phyloP scores from a whole-genome alignment of 35 echinoderm and acorn worm genomes.

The Heliocidaris erythrogramma region DNA sequence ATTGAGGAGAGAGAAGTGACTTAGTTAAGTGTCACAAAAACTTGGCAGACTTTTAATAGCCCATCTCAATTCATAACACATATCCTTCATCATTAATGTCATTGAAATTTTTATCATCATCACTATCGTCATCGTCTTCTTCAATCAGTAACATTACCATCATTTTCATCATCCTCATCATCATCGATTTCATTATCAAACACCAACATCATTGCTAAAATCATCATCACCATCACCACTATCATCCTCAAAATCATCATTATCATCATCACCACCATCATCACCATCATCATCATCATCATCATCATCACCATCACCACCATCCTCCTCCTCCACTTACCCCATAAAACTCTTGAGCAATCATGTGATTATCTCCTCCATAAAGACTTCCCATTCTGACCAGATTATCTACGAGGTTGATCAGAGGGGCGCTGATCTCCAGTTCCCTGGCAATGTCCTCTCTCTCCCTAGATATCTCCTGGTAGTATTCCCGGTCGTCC shows the following conservation, averaged over 20 bases:
- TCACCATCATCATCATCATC: background rate
- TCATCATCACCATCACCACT: background rate
- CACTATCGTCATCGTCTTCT: too few relatives aligned
- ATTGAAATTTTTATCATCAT: background rate
- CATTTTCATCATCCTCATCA: too few relatives aligned
- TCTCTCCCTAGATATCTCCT: conserved; percentile 69
- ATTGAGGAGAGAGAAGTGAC: background rate
- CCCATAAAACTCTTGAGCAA: conserved; percentile 89
- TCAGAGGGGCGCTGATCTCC: conserved; percentile 82
- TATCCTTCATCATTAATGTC: background rate
- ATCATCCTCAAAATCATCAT: background rate
- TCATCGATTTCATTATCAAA: too few relatives aligned
- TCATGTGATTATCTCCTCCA: conserved; percentile 88
- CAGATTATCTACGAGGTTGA: conserved; percentile 92
- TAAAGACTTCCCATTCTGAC: conserved; percentile 93
- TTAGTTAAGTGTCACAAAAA: background rate
- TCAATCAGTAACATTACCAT: too few relatives aligned
- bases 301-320: background rate
- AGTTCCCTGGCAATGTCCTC: conserved; percentile 77
- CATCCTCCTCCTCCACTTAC: conserved; percentile 54
- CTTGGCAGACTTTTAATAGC: background rate
- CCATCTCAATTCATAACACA: background rate
- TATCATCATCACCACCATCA: background rate
- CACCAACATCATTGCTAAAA: background rate
- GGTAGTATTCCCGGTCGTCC: conserved; percentile 71